These are phyloP conservation scores for Anguilla japonica DNA, from an alignment of 2,113 vertebrate species.

Conservation along the genomic window DNA sequence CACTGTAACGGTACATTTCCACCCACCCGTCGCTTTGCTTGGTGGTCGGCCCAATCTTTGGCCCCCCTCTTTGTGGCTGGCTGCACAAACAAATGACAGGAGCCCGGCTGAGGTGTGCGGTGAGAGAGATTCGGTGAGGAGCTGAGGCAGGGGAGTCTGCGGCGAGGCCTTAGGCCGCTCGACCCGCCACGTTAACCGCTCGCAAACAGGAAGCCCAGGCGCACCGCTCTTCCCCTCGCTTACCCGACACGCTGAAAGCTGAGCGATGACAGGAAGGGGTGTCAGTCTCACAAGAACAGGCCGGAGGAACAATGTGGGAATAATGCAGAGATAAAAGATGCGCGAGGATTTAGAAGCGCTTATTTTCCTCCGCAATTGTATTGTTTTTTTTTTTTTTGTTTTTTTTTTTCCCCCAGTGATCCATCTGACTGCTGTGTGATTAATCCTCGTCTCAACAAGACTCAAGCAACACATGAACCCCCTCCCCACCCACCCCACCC, in stretches of 20 bases:
- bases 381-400: background rate
- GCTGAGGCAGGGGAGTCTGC: background rate
- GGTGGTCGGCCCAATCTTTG: slow-evolving; percentile 56
- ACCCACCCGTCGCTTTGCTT: slow-evolving; percentile 47
- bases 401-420: background rate
- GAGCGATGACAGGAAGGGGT: background rate
- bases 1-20: slow-evolving; percentile 42
- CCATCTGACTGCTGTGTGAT: background rate
- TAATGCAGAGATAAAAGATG: background rate
- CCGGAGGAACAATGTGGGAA: background rate
- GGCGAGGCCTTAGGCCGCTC: background rate
- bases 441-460: background rate
- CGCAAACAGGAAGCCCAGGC: background rate
- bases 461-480: background rate
- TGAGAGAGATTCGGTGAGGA: slow-evolving; percentile 17
- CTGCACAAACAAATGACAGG: slow-evolving; percentile 48
- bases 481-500: background rate
- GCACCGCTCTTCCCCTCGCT: background rate
- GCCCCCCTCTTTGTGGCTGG: slow-evolving; percentile 45
- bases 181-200: background rate
- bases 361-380: background rate
- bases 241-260: no score
- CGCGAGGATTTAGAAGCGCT: background rate
- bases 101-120: slow-evolving; percentile 40
- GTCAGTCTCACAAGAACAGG: background rate